Evolutionary conservation across 2,113 vertebrate genomes (phyloP), one percentile per base, ranked within the genome.

Genomic region (Urocitellus parryii): DNA sequence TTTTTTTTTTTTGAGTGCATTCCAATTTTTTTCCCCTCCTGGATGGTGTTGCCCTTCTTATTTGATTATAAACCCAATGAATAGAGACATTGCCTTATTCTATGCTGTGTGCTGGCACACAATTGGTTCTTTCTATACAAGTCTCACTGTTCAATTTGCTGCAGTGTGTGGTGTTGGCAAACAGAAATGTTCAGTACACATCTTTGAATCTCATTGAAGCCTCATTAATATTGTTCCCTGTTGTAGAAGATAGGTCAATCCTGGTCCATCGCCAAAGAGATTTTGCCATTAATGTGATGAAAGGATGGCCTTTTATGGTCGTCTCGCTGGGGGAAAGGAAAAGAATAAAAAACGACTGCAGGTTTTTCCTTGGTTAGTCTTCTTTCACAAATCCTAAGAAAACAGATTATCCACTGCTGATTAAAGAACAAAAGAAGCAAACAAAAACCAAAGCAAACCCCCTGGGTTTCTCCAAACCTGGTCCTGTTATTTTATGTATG

Each of bases 71-170:
- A 91, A 48, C 77, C n/a, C 67, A 32, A 0, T 93, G 91, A 95
- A 97, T 95, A 95, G 89, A 97, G 86, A 96, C 65, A 79, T 96
- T 78, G 83, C 91, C 95, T 68, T 77, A 51, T 93, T 97, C 89
- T 88, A 1, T 45, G 56, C 86, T 39, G 39, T 84, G 61, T 37
- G 24, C 86, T 97, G 97, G 96, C 97, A 94, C 42, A 51, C 86
- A 91, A 58, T 0, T 24, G 78, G 45, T 68, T 56, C 90, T 85
- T 39, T 83, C 81, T 89, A 12, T 72, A 77, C 63, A 95, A 83
- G 58, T 67, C 89, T 94, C 39, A 45, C 87, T 95, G 79, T 94
- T 86, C 80, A 58, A 63, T 97, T n/a, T 91, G n/a, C 68, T 56
- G 76, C 39, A 22, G 73, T 92, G 76, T 67, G 86, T 91, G 79